These are phyloP conservation scores for Drosophila funebris DNA, from an alignment of 1,140 invertebrate genomes.

Conservation along the genomic window DNA sequence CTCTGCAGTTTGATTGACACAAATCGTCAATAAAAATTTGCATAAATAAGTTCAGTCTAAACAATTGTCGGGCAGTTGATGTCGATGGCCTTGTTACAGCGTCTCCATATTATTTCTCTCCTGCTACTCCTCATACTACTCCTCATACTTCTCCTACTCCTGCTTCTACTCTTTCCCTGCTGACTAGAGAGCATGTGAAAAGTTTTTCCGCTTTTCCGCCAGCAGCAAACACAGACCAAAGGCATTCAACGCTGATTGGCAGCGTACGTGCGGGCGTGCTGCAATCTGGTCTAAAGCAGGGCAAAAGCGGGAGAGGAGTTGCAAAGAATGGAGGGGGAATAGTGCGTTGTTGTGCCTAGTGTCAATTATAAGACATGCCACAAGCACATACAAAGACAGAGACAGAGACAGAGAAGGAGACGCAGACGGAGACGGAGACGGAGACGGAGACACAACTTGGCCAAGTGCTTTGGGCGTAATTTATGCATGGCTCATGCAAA, in stretches of 20 bases:
- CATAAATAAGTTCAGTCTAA: conserved; percentile 61
- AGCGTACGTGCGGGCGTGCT: conserved; percentile 66
- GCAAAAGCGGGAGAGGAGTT: not conserved
- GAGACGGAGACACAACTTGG: conserved; percentile 36
- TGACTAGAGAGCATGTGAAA: conserved; percentile 10
- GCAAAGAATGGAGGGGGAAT: not conserved
- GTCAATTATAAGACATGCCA: conserved; percentile 41
- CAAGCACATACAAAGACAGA: not conserved
- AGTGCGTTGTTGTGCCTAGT: conserved; percentile 37
- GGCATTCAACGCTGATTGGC: conserved; percentile 46
- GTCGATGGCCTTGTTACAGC: conserved; percentile 59
- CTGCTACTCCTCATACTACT: not conserved
- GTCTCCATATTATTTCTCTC: not conserved
- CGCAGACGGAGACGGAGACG: not conserved
- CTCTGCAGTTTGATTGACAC: conserved; percentile 37
- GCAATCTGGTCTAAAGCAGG: conserved; percentile 1
- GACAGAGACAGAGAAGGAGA: not conserved
- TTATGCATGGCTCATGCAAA: conserved; percentile 64
- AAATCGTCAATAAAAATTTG: conserved; percentile 56
- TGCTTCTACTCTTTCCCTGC: not conserved
- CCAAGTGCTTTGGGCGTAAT: conserved; percentile 65
- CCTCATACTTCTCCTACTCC: not conserved
- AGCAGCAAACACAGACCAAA: not conserved
- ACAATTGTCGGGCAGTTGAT: conserved; percentile 41
- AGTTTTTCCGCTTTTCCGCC: conserved; percentile 39